Conservation (phyloP, 23 tunicate genomes). For the Oikopleura dioica region DNA sequence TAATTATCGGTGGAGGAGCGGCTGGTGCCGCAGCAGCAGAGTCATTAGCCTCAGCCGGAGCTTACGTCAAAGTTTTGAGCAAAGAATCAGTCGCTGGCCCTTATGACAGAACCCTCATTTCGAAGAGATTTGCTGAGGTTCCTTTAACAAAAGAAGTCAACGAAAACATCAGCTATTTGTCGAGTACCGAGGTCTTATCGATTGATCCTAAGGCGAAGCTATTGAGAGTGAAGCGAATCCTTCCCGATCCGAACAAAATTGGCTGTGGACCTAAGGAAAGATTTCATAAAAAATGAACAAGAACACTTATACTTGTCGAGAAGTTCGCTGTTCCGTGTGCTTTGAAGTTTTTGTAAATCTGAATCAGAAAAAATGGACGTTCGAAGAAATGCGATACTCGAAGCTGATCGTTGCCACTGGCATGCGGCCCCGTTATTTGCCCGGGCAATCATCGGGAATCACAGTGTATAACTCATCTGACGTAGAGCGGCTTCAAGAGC, state of each 20-base stretch:
- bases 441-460: neutral
- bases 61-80: neutral
- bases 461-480: neutral
- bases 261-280: neutral
- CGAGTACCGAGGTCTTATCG: neutral
- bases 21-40: neutral
- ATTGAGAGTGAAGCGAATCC: neutral
- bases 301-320: no score
- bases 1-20: neutral
- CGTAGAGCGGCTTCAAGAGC: neutral
- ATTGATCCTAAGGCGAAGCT: neutral
- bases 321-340: no score
- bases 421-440: neutral
- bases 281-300: no score
- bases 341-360: no score
- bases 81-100: neutral
- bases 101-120: neutral
- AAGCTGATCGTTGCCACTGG: neutral
- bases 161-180: neutral
- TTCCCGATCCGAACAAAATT: neutral
- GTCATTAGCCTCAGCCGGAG: neutral
- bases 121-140: neutral
- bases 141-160: neutral
- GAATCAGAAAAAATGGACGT: neutral
- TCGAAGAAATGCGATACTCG: neutral